A percentile compares a stretch with the other conserved stretches of the same genome.
Evolutionary conservation across 2,113 vertebrate genomes (phyloP).

Genomic region (Mesocricetus auratus): DNA sequence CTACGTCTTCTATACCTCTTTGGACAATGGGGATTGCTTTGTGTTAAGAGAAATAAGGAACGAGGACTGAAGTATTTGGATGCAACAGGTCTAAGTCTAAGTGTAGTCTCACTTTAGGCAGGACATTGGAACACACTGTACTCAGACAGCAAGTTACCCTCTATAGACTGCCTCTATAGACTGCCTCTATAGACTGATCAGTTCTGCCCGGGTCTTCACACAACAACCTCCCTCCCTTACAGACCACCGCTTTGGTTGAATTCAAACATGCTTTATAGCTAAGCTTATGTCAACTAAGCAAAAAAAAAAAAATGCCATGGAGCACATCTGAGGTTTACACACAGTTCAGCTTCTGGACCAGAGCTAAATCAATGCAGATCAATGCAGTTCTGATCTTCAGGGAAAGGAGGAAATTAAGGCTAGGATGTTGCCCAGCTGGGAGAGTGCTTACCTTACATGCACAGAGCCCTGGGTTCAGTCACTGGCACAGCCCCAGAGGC

Average conservation of each 20-base stretch:
- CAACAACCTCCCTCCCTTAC: neutral
- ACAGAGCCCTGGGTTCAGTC: neutral
- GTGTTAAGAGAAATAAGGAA: neutral
- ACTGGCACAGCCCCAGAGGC: neutral
- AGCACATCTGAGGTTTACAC: neutral
- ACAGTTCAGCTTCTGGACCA: neutral
- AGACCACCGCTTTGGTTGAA: neutral
- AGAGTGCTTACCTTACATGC: neutral
- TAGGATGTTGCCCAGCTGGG: neutral
- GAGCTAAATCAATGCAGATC: neutral
- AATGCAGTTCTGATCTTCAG: neutral
- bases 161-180: neutral
- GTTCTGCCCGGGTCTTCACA: neutral
- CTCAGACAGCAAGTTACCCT: neutral
- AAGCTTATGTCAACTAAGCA: neutral
- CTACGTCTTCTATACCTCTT: neutral
- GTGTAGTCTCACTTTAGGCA: neutral
- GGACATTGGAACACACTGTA: neutral
- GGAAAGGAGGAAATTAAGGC: neutral
- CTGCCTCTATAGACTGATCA: neutral
- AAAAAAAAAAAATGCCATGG: neutral
- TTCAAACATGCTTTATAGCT: neutral
- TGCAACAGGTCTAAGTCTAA: neutral
- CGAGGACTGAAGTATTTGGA: neutral
- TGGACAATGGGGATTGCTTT: neutral